A percentile compares a stretch with the other conserved stretches of the same genome.
These are phyloP conservation scores for Podargus strigoides DNA, from an alignment of 2,797 vertebrate genomes.

Conservation along the genomic window DNA sequence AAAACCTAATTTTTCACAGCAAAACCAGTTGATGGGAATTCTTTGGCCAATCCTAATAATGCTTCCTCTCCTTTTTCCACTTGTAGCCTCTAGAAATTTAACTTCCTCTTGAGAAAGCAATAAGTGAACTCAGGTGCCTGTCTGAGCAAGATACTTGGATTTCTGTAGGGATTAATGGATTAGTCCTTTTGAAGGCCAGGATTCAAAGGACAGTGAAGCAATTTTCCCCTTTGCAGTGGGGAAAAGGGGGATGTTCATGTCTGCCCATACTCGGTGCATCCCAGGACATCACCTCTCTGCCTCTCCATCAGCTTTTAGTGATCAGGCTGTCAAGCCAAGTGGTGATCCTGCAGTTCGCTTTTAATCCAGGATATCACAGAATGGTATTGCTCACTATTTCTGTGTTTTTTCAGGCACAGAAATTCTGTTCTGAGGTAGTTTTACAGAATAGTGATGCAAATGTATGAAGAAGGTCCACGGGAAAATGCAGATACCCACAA, in stretches of 20 bases:
- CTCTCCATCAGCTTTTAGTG: neutral
- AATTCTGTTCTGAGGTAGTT: neutral
- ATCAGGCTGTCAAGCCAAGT: neutral
- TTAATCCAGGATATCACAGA: neutral
- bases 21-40: neutral
- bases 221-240: neutral
- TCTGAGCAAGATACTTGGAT: neutral
- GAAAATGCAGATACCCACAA: neutral
- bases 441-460: neutral
- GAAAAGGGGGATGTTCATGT: neutral
- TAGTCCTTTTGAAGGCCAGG: neutral
- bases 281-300: neutral
- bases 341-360: neutral
- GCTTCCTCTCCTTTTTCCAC: neutral
- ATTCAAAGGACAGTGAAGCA: neutral
- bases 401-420: neutral
- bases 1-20: neutral
- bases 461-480: neutral
- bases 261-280: neutral
- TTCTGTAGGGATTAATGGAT: neutral
- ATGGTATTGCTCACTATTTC: neutral
- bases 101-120: neutral
- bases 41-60: neutral
- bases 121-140: neutral
- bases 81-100: neutral